Evolutionary conservation across 2,888 invertebrate species (phyloP), one percentile per base, ranked within the genome.

Genomic region (Brachypalpus laphriformis): DNA sequence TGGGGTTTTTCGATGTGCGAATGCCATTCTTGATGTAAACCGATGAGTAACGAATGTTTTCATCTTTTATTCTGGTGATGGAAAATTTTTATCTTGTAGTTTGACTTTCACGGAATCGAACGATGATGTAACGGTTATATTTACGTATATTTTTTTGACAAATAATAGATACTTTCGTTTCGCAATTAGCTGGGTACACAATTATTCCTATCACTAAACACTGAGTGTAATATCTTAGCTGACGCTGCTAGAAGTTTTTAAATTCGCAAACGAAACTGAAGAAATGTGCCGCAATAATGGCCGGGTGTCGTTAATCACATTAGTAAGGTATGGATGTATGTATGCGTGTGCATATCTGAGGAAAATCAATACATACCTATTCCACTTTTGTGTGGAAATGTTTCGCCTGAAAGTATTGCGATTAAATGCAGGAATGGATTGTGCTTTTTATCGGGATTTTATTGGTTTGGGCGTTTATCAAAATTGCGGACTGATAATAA

Each of bases 301-400:
- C 16, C n/a, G n/a, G 28, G 31, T 81, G 20, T n/a, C n/a, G n/a
- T 31, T 81, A 74, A 81, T 81, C 63, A 8, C 61, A 68, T 81
- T 81, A 81, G 14, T n/a, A n/a, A n/a, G n/a, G 25, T 40, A 9
- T 2, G 14, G 20, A 14, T 14, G 7, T 40, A 14, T 3, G 7
- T 42, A 3, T 34, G 22, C 45, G 16, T 2, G 31, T 31, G 8
- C 1, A 7, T 31, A 31, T 31, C 8, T 31, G 54, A 9, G n/a
- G 37, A 18, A 18, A 14, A 34, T 42, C 65, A 80, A 72, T 63
- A 47, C n/a, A 37, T 51, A 14, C 9, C 34, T 2, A 47, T 22
- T 8, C 22, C 6, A 3, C 5, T 45, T 28, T 37, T n/a, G 14
- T 3, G 8, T 34, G 8, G 4, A 51, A n/a, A 37, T 16, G n/a